Evolutionary conservation across 2,888 invertebrate genomes (phyloP), one percentile per base, ranked within the genome.

Genomic region (Sepioteuthis lessoniana): DNA sequence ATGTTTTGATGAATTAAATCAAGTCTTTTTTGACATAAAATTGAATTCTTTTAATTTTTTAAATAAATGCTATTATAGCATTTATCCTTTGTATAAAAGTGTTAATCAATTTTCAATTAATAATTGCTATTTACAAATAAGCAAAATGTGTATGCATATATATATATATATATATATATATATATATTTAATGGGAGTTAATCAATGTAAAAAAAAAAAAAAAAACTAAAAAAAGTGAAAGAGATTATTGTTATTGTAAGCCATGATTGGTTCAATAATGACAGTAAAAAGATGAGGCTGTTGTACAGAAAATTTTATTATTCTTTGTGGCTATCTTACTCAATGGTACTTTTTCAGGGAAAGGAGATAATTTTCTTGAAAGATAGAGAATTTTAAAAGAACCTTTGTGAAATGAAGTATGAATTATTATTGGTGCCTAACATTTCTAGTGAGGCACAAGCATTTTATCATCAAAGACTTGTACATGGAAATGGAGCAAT

Each of bases 401-500:
- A 76, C 10, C 35, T 76, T 35, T 10, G 76, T 13, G 76, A 76
- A 31, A n/a, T 76, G 31, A n/a, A 31, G 76, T 31, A 8, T 76
- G 31, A 76, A 76, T 10, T 76, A 76, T 76, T 28, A 28, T 28
- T 76, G 76, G 76, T 76, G 4, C n/a, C n/a, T n/a, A 0, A n/a
- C 25, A 76, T 76, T n/a, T 16, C n/a, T 16, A 76, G 76, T 76
- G n/a, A 35, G 76, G 76, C 76, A 76, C 76, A 76, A n/a, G n/a
- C 76, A 76, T 76, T 76, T 76, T 76, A 76, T 76, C 76, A 76
- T 76, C 76, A 76, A 76, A 76, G 76, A 76, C 76, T 76, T n/a
- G 8, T 35, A 76, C n/a, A 35, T 76, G n/a, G 76, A 76, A 76
- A 76, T 76, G 16, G 76, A 76, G 13, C 31, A 76, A 35, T 76